Evolutionary conservation across 2,113 vertebrate genomes (phyloP).

Genomic region (Choloepus hoffmanni): DNA sequence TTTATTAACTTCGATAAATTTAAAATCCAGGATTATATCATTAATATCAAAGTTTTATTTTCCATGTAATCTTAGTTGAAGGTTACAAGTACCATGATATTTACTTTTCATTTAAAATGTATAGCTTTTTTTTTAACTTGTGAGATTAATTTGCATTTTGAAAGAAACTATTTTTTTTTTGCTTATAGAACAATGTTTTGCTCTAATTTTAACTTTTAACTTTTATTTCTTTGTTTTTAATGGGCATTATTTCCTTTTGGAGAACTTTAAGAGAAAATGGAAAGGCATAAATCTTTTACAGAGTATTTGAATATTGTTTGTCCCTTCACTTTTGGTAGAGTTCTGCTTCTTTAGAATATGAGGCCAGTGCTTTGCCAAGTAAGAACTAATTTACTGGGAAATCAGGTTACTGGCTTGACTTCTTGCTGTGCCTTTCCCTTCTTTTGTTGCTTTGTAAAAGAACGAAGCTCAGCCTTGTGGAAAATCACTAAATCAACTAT

Average conservation of each 20-base stretch:
- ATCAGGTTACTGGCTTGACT: constrained; percentile 63
- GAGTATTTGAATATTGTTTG: constrained; percentile 10
- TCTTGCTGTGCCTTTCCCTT: constrained; percentile 53
- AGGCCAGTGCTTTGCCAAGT: constrained; percentile 54
- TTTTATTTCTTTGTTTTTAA: constrained; percentile 43
- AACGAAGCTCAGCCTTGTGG: constrained; percentile 52
- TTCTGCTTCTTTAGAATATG: constrained; percentile 44
- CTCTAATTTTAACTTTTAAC: constrained; percentile 18
- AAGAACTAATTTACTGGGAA: constrained; percentile 65
- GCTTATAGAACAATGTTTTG: constrained; percentile 4
- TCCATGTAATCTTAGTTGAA: constrained; percentile 18
- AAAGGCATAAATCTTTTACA: constrained; percentile 16
- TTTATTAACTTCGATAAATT: constrained; percentile 48
- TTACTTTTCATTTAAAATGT: constrained; percentile 52
- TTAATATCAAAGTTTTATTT: constrained; percentile 40
- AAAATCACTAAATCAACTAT: constrained; percentile 70
- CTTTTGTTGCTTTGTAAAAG: constrained; percentile 66
- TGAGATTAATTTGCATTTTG: constrained; percentile 55
- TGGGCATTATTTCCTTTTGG: constrained; percentile 35
- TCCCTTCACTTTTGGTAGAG: constrained; percentile 15
- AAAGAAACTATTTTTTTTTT: constrained; percentile 45
- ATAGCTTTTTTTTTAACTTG: constrained; percentile 45
- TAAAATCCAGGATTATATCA: constrained; percentile 54
- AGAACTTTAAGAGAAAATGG: constrained; percentile 5
- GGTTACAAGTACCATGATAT: constrained; percentile 22